Evolutionary conservation across 1,140 invertebrate genomes (phyloP), one percentile per base, ranked within the genome.

Genomic region (Drosophila seguyi): DNA sequence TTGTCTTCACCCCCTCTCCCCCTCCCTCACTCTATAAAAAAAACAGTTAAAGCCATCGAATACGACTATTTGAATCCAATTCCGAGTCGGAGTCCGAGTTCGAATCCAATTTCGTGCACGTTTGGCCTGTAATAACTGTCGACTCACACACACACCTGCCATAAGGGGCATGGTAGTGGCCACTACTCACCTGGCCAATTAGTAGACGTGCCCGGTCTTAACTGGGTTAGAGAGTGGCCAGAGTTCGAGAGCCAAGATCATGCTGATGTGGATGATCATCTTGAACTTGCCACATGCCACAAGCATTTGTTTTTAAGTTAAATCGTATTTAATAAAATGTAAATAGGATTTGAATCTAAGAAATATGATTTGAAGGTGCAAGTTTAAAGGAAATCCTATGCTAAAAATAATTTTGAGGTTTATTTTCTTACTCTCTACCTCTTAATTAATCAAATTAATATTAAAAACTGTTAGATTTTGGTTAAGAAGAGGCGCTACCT

Each of bases 21-120:
- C 13, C 34, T 22, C 20, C 27, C n/a, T 47, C n/a, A 20, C 22
- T 31, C 34, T 55, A 53, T 71, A 74, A 47, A 42, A n/a, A 16
- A 38, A 56, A 61, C 66, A 60, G 67, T 56, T 75, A 75, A 78
- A 66, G 61, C 63, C 68, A 53, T 53, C 50, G 50, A 20, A 22
- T 53, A 36, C 27, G 27, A n/a, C n/a, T 47, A 45, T 57, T 69
- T 71, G 50, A 69, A 71, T 71, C 45, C 68, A 61, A 60, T 45
- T 53, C 69, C 55, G 42, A 71, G 38, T 69, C 53, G 3, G 67
- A 47, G 44, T 69, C 38, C 41, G 41, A 72, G 47, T 72, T 39
- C 31, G 68, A 71, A 47, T 72, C 71, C 16, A 77, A 60, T 41
- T 39, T 44, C 20, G 39, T 75, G 52, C 71, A 56, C 58, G 56